phyloP scores from a whole-genome alignment of 2,797 vertebrate species.

The Choloepus didactylus region DNA sequence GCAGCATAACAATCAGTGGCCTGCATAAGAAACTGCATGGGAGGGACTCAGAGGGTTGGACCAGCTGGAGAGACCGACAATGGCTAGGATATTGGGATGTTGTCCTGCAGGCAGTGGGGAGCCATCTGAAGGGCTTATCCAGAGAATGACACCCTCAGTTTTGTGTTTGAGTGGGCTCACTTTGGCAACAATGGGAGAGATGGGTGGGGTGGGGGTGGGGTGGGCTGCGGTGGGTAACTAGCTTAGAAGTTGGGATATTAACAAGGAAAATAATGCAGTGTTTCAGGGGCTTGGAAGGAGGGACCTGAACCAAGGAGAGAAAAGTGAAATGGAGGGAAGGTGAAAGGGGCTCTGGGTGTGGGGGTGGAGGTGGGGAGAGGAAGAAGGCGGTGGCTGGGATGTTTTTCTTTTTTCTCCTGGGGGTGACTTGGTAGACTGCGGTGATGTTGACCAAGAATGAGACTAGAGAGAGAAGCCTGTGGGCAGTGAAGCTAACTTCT shows the following conservation, averaged over 20 bases:
- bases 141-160: background rate
- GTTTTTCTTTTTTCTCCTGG: constrained; percentile 45
- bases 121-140: background rate
- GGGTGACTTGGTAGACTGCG: background rate
- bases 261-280: background rate
- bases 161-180: background rate
- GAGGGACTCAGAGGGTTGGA: background rate
- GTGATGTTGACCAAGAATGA: constrained; percentile 41
- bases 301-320: background rate
- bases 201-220: background rate
- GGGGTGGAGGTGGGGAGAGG: background rate
- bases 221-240: background rate
- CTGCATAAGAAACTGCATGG: background rate
- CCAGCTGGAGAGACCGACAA: background rate
- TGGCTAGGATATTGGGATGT: background rate
- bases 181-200: background rate
- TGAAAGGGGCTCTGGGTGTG: background rate
- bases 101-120: background rate
- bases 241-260: background rate
- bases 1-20: constrained; percentile 18
- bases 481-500: constrained; percentile 51
- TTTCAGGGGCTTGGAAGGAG: background rate
- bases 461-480: constrained; percentile 44
- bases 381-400: background rate
- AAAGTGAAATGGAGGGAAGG: background rate